These are phyloP conservation scores for Chloebia gouldiae DNA, from an alignment of 2,113 vertebrate species.

Conservation along the genomic window DNA sequence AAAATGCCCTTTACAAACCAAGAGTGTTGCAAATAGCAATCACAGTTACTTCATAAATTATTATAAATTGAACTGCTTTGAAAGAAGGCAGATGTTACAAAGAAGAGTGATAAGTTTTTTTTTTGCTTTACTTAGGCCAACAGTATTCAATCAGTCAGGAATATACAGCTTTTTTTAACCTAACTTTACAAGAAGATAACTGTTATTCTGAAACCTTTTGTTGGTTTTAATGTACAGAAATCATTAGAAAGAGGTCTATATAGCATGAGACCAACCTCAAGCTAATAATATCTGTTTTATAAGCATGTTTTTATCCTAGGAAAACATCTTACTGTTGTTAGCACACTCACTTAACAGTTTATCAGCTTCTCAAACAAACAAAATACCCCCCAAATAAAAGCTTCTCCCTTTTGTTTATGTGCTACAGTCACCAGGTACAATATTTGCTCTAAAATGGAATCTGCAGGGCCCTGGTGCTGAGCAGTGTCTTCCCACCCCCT, in stretches of 20 bases:
- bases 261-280: neutral
- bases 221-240: neutral
- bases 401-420: neutral
- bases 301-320: neutral
- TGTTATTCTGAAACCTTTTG: neutral
- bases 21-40: neutral
- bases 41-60: neutral
- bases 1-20: conserved; percentile 7
- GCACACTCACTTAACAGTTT: neutral
- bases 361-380: neutral
- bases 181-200: neutral
- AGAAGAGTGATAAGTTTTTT: neutral
- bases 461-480: neutral
- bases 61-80: neutral
- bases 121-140: neutral
- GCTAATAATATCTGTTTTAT: neutral
- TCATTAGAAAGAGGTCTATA: neutral
- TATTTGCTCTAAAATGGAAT: neutral
- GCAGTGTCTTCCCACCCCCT: neutral
- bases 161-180: neutral
- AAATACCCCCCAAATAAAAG: neutral
- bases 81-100: neutral
- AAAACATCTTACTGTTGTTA: neutral
- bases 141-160: neutral
- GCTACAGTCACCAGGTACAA: neutral